Conservation (phyloP, 2,797 vertebrate genomes). For the Acipenser oxyrinchus region DNA sequence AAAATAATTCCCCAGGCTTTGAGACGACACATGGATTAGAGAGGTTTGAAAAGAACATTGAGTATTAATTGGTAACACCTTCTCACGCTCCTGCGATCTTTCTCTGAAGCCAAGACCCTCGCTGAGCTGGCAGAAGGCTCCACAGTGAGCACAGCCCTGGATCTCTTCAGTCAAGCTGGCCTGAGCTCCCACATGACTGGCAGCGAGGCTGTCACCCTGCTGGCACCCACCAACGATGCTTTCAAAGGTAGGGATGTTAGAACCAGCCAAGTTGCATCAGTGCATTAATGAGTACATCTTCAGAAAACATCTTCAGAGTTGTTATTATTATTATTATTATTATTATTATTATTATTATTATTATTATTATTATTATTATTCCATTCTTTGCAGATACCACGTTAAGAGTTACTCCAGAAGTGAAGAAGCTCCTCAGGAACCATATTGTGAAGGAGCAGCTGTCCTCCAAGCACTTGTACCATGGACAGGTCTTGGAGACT, state of each 20-base stretch:
- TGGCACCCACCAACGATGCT: constrained; percentile 82
- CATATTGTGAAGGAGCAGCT: constrained; percentile 78
- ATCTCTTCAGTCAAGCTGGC: constrained; percentile 75
- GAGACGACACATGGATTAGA: no score
- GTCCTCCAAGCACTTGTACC: constrained; percentile 82
- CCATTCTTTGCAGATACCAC: constrained; percentile 34
- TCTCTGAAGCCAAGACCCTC: constrained; percentile 78
- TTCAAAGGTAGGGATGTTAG: constrained; percentile 71
- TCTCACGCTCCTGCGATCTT: neutral
- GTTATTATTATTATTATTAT: no score
- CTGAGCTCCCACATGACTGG: constrained; percentile 72
- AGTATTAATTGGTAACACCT: no score
- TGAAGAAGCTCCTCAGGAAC: constrained; percentile 69
- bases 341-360: neutral
- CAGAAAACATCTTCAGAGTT: no score
- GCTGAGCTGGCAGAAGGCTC: constrained; percentile 81
- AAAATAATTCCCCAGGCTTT: no score
- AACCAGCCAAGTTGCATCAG: no score
- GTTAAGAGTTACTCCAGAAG: constrained; percentile 32
- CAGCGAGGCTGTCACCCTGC: constrained; percentile 73
- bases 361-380: neutral
- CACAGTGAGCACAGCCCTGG: constrained; percentile 58
- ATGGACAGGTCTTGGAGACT: constrained; percentile 82
- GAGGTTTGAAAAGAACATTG: no score
- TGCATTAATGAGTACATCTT: no score